Evolutionary conservation across 2,113 vertebrate genomes (phyloP).

Genomic region (Dasypus novemcinctus): DNA sequence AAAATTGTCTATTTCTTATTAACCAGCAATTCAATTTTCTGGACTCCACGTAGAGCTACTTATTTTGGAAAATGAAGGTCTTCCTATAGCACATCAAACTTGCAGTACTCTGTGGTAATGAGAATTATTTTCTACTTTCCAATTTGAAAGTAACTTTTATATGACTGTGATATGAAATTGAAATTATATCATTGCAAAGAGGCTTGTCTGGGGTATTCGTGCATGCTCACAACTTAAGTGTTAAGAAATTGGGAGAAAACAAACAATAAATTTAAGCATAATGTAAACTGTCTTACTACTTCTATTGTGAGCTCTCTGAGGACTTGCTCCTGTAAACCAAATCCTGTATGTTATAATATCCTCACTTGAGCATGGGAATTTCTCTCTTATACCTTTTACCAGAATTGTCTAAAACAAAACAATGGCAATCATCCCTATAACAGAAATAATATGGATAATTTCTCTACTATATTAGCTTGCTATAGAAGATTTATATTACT

Average conservation of each 20-base stretch:
- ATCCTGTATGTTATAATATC: not conserved
- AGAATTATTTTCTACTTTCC: conserved; percentile 19
- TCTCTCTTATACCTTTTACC: not conserved
- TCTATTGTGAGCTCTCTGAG: not conserved
- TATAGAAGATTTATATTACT: not conserved
- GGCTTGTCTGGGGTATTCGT: not conserved
- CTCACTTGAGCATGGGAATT: not conserved
- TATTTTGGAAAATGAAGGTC: not conserved
- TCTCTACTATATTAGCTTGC: not conserved
- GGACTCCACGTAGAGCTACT: not conserved
- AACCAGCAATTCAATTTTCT: not conserved
- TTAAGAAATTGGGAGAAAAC: not conserved
- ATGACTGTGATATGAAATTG: not conserved
- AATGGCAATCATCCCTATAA: not conserved
- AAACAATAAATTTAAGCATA: not conserved
- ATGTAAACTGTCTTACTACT: not conserved
- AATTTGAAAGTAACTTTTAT: not conserved
- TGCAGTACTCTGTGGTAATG: not conserved
- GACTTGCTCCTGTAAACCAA: not conserved
- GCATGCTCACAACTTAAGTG: not conserved
- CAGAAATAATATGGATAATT: not conserved
- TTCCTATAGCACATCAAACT: not conserved
- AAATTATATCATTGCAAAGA: not conserved
- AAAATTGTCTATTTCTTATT: no score
- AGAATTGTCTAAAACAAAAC: not conserved